A percentile compares a stretch with the other conserved stretches of the same genome.
These are phyloP conservation scores for Gymnodraco acuticeps DNA, from an alignment of 2,797 vertebrate species.

Conservation along the genomic window DNA sequence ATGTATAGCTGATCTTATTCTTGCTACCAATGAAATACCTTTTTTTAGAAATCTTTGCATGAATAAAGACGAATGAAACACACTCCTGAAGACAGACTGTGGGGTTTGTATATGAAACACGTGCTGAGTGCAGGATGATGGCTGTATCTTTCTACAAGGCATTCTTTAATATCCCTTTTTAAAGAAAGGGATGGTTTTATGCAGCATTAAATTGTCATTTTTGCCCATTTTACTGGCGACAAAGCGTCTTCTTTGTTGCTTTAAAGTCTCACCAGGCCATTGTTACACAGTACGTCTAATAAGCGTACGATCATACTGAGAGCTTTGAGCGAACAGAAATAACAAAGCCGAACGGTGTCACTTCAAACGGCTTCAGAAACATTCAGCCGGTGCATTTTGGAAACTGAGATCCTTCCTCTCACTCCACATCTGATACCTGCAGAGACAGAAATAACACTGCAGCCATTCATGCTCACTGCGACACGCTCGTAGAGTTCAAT, in stretches of 20 bases:
- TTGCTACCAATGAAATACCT: background rate
- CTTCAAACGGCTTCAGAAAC: background rate
- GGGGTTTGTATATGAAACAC: constrained; percentile 17
- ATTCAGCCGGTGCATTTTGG: background rate
- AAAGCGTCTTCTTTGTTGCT: background rate
- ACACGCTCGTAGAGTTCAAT: constrained; percentile 9
- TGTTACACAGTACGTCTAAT: constrained; percentile 2
- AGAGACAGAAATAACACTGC: background rate
- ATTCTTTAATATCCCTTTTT: constrained; percentile 13
- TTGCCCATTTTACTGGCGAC: background rate
- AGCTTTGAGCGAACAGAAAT: constrained; percentile 1
- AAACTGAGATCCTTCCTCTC: background rate
- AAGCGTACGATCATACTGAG: background rate
- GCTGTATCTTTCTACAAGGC: constrained; percentile 10
- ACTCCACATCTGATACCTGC: constrained; percentile 2
- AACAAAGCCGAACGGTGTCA: background rate
- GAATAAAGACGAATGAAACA: constrained; percentile 15
- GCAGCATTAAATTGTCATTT: background rate
- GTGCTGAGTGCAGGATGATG: constrained; percentile 5
- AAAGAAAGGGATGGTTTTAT: constrained; percentile 8
- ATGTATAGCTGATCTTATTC: constrained; percentile 12
- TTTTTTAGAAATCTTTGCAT: constrained; percentile 17
- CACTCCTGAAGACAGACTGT: background rate
- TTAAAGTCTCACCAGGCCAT: background rate
- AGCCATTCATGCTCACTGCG: background rate